Percentiles rank a stretch among this genome's conserved stretches.
phyloP scores from a whole-genome alignment of 2,113 vertebrate genomes.

The Orientallactaga bullata region DNA sequence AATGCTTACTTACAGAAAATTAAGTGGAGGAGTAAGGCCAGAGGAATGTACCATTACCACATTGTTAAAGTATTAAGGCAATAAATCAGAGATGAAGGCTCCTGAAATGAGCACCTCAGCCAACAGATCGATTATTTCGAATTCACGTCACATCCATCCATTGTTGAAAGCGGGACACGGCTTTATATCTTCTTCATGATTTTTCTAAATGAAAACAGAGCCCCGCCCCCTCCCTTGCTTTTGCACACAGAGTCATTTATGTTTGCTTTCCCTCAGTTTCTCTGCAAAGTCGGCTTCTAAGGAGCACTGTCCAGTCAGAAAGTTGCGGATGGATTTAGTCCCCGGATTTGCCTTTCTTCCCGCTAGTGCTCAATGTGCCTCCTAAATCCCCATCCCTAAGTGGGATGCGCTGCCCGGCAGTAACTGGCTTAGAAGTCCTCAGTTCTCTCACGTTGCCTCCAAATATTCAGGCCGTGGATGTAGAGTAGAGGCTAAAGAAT shows the following conservation, averaged over 20 bases:
- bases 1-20: constrained; percentile 65
- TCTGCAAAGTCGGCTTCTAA: neutral
- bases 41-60: constrained; percentile 48
- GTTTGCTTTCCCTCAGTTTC: neutral
- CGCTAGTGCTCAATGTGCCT: neutral
- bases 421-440: neutral
- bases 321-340: neutral
- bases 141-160: constrained; percentile 34
- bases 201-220: constrained; percentile 53
- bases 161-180: constrained; percentile 35
- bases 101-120: constrained; percentile 54
- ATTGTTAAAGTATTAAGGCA: constrained; percentile 64
- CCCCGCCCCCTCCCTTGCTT: neutral
- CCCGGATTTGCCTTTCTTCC: neutral
- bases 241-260: neutral
- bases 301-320: constrained; percentile 6
- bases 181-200: neutral
- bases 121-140: constrained; percentile 42
- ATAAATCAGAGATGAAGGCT: constrained; percentile 57
- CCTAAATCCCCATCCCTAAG: neutral
- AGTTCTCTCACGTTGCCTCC: neutral
- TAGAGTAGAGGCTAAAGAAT: neutral
- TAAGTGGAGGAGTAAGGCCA: constrained; percentile 52
- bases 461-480: neutral
- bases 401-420: too few relatives aligned